A percentile compares a stretch with the other conserved stretches of the same genome.
These are phyloP conservation scores for Macroglossus sobrinus DNA, from an alignment of 2,113 vertebrate species.

Conservation along the genomic window DNA sequence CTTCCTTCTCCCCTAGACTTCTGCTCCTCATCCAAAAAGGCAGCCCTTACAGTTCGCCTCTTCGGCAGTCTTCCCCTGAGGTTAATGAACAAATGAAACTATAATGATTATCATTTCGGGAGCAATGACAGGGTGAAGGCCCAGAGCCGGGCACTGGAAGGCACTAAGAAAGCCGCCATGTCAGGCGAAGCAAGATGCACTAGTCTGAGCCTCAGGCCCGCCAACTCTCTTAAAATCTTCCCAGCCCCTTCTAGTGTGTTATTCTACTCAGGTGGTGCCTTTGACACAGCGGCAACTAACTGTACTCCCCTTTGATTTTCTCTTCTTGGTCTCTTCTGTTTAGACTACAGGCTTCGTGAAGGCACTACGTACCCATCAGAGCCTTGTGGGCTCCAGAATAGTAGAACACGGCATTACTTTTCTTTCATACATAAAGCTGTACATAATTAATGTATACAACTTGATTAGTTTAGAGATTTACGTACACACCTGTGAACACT, in stretches of 20 bases:
- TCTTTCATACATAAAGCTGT: neutral
- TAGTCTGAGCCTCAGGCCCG: neutral
- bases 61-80: neutral
- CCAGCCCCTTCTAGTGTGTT: neutral
- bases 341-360: neutral
- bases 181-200: neutral
- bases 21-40: neutral
- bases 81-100: neutral
- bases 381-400: fast-evolving
- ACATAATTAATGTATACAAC: neutral
- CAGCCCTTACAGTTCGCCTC: neutral
- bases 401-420: no score
- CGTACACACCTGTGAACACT: neutral
- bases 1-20: neutral
- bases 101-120: no score
- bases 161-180: neutral
- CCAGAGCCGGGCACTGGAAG: neutral
- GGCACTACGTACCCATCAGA: neutral
- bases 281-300: no score
- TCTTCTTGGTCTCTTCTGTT: neutral
- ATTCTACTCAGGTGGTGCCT: neutral
- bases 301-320: no score
- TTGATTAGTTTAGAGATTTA: neutral
- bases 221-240: neutral
- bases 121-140: neutral